phyloP scores from a whole-genome alignment of 2,888 invertebrate genomes.

The Rhingia campestris region DNA sequence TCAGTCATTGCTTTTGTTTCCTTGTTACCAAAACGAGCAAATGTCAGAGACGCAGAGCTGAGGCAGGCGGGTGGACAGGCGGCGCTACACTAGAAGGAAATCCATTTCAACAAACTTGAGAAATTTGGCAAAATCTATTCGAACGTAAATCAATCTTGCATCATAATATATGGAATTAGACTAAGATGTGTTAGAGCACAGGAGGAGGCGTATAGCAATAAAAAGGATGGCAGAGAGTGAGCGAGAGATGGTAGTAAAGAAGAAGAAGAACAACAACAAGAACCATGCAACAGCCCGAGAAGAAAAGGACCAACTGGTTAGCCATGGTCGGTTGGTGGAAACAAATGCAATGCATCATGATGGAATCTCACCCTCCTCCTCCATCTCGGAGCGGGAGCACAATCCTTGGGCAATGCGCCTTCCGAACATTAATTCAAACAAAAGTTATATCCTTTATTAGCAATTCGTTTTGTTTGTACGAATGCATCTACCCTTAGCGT shows the following conservation, averaged over 20 bases:
- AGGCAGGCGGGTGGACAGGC: not conserved
- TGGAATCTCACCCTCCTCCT: constrained; percentile 59
- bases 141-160: constrained; percentile 82
- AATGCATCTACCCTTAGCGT: constrained; percentile 37
- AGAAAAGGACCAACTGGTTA: constrained; percentile 66
- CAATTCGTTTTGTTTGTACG: constrained; percentile 73
- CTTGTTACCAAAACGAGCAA: constrained; percentile 64
- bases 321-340: constrained; percentile 61
- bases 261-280: constrained; percentile 15
- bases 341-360: constrained; percentile 68
- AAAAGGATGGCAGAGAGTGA: constrained; percentile 1
- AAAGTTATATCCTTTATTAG: constrained; percentile 74
- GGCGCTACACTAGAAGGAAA: constrained; percentile 63
- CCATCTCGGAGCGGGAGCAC: not conserved
- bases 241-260: constrained; percentile 47
- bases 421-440: constrained; percentile 72
- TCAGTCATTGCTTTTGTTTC: constrained; percentile 78
- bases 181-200: constrained; percentile 66
- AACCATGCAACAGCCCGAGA: constrained; percentile 49
- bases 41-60: constrained; percentile 35
- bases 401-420: constrained; percentile 67
- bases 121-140: constrained; percentile 80
- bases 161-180: constrained; percentile 71
- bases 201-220: not conserved
- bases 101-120: constrained; percentile 78